These are phyloP conservation scores for Xylocampa areola DNA, from an alignment of 2,888 invertebrate species.

Conservation along the genomic window DNA sequence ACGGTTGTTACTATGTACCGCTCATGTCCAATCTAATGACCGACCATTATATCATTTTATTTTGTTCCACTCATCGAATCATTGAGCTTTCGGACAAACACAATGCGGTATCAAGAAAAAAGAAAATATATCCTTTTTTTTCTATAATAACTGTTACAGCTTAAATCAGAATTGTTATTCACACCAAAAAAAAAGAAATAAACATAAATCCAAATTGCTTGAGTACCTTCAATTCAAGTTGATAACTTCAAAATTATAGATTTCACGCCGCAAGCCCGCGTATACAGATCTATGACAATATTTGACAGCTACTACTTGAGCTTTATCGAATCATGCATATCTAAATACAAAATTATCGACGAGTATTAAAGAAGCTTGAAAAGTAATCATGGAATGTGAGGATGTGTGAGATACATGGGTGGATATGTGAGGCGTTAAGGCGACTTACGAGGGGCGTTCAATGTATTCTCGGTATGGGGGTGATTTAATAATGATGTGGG, in stretches of 20 bases:
- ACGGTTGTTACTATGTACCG: conserved; percentile 55
- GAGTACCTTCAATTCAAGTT: conserved; percentile 65
- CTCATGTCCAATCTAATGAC: conserved; percentile 43
- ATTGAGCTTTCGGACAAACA: conserved; percentile 36
- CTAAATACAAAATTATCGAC: conserved; percentile 69
- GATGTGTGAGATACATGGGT: too few relatives aligned
- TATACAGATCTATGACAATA: conserved; percentile 70
- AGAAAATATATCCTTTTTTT: conserved; percentile 53
- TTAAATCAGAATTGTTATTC: conserved; percentile 69
- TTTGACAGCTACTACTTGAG: conserved; percentile 69
- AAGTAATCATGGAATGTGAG: conserved; percentile 45
- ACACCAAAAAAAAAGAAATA: conserved; percentile 54
- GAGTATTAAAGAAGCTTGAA: conserved; percentile 41
- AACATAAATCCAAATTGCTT: conserved; percentile 62
- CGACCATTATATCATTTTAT: conserved; percentile 50
- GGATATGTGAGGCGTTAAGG: conserved; percentile 24
- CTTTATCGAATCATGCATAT: conserved; percentile 68
- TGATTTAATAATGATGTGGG: too few relatives aligned
- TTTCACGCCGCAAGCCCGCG: conserved; percentile 76
- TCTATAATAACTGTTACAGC: conserved; percentile 59
- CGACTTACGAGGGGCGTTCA: too few relatives aligned
- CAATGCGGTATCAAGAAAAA: conserved; percentile 35
- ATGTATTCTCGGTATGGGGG: too few relatives aligned
- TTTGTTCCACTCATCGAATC: conserved; percentile 56
- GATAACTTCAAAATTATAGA: conserved; percentile 79